phyloP scores from a whole-genome alignment of 2,888 invertebrate species.

The Xestia c-nigrum region DNA sequence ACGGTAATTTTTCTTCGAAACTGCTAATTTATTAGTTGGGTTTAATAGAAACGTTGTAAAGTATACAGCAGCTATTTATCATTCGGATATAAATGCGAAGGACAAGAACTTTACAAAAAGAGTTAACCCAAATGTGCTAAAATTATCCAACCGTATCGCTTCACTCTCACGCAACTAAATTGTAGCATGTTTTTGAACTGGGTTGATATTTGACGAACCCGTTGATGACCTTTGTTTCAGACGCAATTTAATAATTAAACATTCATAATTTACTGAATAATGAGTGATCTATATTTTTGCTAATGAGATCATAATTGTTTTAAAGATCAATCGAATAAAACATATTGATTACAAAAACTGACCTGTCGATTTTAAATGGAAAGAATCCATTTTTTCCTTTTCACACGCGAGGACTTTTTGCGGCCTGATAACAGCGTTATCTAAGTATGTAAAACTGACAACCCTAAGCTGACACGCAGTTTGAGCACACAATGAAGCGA shows the following conservation, averaged over 20 bases:
- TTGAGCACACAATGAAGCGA: slow-evolving; percentile 78
- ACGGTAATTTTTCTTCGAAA: slow-evolving; percentile 45
- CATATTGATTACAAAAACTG: slow-evolving; percentile 26
- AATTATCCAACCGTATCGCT: slow-evolving; percentile 39
- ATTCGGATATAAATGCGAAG: slow-evolving; percentile 49
- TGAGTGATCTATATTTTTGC: slow-evolving; percentile 4
- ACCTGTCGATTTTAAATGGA: slow-evolving; percentile 14
- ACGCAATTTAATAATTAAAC: slow-evolving; percentile 13
- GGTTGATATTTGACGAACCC: slow-evolving; percentile 15
- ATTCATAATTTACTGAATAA: slow-evolving; percentile 21
- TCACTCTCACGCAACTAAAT: slow-evolving; percentile 32
- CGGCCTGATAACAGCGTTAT: slow-evolving; percentile 39
- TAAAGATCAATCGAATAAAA: slow-evolving; percentile 15
- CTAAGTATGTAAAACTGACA: slow-evolving; percentile 60
- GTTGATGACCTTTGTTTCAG: slow-evolving; percentile 8
- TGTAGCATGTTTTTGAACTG: slow-evolving; percentile 11
- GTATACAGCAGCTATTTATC: slow-evolving; percentile 47
- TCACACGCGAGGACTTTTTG: slow-evolving; percentile 44
- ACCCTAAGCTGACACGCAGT: slow-evolving; percentile 71
- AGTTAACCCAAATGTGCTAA: slow-evolving; percentile 47
- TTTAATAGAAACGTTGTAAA: slow-evolving; percentile 49
- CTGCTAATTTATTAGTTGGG: slow-evolving; percentile 45
- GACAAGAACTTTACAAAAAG: slow-evolving; percentile 40
- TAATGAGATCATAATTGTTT: slow-evolving; percentile 25
- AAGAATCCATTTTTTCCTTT: slow-evolving; percentile 29